These are phyloP conservation scores for Agrochola litura DNA, from an alignment of 2,888 invertebrate species.

Conservation along the genomic window DNA sequence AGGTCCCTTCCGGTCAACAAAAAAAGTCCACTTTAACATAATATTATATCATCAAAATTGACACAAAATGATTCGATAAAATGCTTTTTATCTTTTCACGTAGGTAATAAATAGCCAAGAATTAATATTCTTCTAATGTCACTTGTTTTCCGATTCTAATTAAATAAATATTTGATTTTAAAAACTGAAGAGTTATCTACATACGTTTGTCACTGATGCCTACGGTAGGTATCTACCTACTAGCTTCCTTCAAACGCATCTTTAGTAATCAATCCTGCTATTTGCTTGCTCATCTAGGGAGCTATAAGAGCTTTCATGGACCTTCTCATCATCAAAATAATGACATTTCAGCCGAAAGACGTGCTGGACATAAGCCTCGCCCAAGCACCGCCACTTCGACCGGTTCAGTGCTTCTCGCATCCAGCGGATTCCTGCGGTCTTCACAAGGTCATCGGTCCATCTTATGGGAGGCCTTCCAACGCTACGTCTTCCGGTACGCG, in stretches of 20 bases:
- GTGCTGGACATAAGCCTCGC: too few relatives aligned
- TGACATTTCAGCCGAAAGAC: too few relatives aligned
- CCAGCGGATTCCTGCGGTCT: too few relatives aligned
- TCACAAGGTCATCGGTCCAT: too few relatives aligned
- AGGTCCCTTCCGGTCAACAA: not conserved
- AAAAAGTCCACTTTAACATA: not conserved
- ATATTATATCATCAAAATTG: not conserved
- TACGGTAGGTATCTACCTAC: not conserved
- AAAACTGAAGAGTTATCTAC: too few relatives aligned
- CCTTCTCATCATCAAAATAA: not conserved
- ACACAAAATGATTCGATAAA: not conserved
- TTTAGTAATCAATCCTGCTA: not conserved
- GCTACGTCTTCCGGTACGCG: not conserved
- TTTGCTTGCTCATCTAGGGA: not conserved
- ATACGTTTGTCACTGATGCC: too few relatives aligned
- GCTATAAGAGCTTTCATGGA: not conserved
- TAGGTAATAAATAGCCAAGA: not conserved
- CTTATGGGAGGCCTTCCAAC: not conserved
- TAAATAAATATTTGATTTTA: too few relatives aligned
- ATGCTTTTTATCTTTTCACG: too few relatives aligned
- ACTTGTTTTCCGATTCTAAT: not conserved
- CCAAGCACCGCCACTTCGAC: too few relatives aligned
- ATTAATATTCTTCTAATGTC: not conserved
- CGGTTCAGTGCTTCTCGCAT: too few relatives aligned
- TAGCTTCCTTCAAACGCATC: not conserved